These are phyloP conservation scores for Pseudochirops corinnae DNA, from an alignment of 2,797 vertebrate species.

Conservation along the genomic window DNA sequence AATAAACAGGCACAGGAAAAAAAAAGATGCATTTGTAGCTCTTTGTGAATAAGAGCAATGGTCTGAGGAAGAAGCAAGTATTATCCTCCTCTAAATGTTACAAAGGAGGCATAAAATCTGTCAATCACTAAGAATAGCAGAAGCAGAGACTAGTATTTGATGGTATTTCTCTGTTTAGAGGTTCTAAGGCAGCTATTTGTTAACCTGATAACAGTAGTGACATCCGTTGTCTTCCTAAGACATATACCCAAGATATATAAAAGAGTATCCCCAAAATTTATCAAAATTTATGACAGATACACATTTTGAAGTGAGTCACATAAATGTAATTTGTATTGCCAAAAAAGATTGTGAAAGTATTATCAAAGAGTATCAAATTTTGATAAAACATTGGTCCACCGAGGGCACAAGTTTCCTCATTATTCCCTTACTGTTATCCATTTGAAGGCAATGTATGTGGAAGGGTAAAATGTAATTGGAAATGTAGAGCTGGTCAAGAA, in stretches of 20 bases:
- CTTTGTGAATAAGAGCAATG: not conserved
- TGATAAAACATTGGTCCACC: not conserved
- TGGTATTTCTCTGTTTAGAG: not conserved
- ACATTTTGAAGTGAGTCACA: not conserved
- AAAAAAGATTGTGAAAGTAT: not conserved
- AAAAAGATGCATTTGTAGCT: not conserved
- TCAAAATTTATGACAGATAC: not conserved
- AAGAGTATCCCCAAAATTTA: not conserved
- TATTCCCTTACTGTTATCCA: not conserved
- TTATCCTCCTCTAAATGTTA: not conserved
- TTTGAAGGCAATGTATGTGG: not conserved
- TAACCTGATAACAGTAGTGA: not conserved
- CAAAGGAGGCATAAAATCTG: not conserved
- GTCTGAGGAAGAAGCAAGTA: not conserved
- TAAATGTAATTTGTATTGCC: not conserved
- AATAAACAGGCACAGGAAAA: not conserved
- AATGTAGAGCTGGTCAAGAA: not conserved
- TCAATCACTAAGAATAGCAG: not conserved
- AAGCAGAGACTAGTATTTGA: not conserved
- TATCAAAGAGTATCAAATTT: not conserved
- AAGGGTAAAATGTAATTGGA: not conserved
- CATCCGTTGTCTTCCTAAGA: not conserved
- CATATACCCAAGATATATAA: not conserved
- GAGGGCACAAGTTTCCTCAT: accelerated
- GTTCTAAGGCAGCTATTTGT: not conserved